Evolutionary conservation across 2,797 vertebrate genomes (phyloP), one percentile per base, ranked within the genome.

Genomic region (Heteromormyrus szaboi): DNA sequence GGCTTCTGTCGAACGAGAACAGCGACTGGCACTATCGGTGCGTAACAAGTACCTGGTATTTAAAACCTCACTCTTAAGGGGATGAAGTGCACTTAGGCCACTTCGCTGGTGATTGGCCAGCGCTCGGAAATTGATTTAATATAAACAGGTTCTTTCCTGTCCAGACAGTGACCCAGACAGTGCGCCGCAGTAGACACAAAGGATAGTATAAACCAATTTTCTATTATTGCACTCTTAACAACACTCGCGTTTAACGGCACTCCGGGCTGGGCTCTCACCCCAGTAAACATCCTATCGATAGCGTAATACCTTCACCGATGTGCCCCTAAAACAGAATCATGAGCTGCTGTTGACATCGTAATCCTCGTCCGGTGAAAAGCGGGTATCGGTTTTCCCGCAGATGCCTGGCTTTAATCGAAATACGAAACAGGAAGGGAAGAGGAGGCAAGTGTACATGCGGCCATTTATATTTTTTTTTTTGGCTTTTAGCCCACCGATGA

Each of bases 161-260:
- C 33, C 53, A 41, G 51, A 59, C 25, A 19, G 51, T 37, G 33
- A 17, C 25, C 84, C 48, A 85, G 84, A 53, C 51, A 33, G 25
- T 14, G 48, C 2, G 4, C 29, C 51, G 50, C 14, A 17, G 51
- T 33, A 86, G 85, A 59, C 33, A 59, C 51, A 56, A 86, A 86
- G 25, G 53, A 86, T 59, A 41, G 33, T 59, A 59, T 37, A 54
- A 85, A 85, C 48, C 48, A 85, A 50, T 86, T 56, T 86, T 59
- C 51, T 86, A 59, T 86, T 86, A 86, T 86, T 86, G 84, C 84
- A 85, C 84, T 85, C 84, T 85, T 85, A 85, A 85, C 48, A 85
- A 53, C 83, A 85, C 48, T 85, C 5, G 41, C 48, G 14, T 85
- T 85, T 53, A 51, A 85, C 84, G 33, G 84, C 84, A 85, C 84